Percentiles rank a stretch among this genome's conserved stretches.
These are phyloP conservation scores for Helobdella robusta DNA, from an alignment of 2,888 invertebrate species.

Conservation along the genomic window DNA sequence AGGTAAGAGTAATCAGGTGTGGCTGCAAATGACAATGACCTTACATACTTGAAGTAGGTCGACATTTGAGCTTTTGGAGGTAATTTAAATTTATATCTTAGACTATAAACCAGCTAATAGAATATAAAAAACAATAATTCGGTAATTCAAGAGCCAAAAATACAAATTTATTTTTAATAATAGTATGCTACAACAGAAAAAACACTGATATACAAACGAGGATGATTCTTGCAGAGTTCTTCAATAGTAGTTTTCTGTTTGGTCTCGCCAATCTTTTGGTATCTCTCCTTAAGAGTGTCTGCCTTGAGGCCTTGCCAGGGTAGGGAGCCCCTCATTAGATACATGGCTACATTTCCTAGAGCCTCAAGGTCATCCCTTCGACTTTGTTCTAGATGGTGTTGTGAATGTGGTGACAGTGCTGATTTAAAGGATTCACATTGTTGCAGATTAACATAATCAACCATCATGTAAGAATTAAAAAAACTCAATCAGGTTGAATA, in stretches of 20 bases:
- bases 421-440: too few species aligned
- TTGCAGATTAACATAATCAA: too few species aligned
- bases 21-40: constrained; percentile 18
- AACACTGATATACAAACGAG: constrained; percentile 50
- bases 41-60: constrained; percentile 16
- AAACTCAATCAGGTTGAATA: too few species aligned
- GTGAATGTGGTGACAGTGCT: too few species aligned
- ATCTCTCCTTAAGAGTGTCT: constrained; percentile 94
- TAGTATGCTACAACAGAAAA: neutral
- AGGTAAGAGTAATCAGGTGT: constrained; percentile 18
- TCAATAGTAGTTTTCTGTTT: constrained; percentile 98
- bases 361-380: constrained; percentile 98
- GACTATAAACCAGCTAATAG: too few species aligned
- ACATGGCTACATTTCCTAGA: constrained; percentile 99
- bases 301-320: constrained; percentile 99
- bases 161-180: neutral
- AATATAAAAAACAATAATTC: too few species aligned
- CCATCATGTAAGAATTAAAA: too few species aligned
- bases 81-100: too few species aligned
- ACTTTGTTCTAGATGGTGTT: constrained; percentile 99
- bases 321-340: constrained; percentile 96
- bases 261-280: constrained; percentile 99
- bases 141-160: neutral
- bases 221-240: constrained; percentile 63
- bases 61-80: constrained; percentile 4